Evolutionary conservation across 2,797 vertebrate genomes (phyloP).

Genomic region (Labeo calbasu): DNA sequence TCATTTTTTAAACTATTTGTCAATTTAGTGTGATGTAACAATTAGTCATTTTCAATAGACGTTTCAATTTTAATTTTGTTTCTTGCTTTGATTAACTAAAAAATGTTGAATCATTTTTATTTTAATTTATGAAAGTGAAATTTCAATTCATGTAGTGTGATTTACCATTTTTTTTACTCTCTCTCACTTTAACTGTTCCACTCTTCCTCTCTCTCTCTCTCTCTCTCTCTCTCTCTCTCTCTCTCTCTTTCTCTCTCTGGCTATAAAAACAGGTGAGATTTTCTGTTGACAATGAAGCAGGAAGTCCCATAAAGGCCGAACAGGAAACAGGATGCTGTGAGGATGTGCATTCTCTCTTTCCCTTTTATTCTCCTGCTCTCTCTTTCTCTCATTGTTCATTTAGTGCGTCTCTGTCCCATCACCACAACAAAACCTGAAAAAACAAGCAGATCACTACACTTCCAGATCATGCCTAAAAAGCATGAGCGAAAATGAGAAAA

Average conservation of each 20-base stretch:
- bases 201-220: neutral
- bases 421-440: constrained; percentile 32
- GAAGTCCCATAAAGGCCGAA: constrained; percentile 65
- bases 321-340: constrained; percentile 73
- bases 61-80: neutral
- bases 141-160: neutral
- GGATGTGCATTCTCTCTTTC: constrained; percentile 62
- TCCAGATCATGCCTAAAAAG: neutral
- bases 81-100: neutral
- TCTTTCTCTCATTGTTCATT: constrained; percentile 46
- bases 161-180: neutral
- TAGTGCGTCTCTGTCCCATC: constrained; percentile 16
- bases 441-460: constrained; percentile 27
- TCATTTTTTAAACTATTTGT: too few species aligned
- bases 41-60: neutral
- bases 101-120: neutral
- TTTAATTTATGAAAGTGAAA: neutral
- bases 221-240: neutral
- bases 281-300: constrained; percentile 60
- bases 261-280: constrained; percentile 62
- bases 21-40: neutral
- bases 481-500: neutral
- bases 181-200: neutral
- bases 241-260: constrained; percentile 35
- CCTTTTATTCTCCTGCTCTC: constrained; percentile 40